Percentiles rank a stretch among this genome's conserved stretches.
Evolutionary conservation across 2,113 vertebrate genomes (phyloP).

Genomic region (Chamaetylas fuelleborni): DNA sequence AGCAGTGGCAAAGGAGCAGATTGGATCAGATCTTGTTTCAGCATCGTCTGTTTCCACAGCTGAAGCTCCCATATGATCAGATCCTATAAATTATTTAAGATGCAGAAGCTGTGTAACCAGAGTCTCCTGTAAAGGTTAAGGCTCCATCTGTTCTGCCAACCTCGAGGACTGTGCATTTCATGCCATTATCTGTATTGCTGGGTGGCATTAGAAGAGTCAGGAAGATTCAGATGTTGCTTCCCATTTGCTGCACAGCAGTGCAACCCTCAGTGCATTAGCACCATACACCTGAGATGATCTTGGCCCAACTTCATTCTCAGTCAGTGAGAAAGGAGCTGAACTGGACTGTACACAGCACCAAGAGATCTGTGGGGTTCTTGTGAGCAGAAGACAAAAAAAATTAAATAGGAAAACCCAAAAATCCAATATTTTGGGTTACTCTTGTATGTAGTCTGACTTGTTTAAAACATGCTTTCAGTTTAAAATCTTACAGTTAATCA

Average conservation of each 20-base stretch:
- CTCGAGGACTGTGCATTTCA: conserved; percentile 53
- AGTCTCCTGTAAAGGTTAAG: conserved; percentile 67
- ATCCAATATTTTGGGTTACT: neutral
- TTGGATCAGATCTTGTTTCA: conserved; percentile 73
- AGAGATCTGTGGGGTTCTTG: neutral
- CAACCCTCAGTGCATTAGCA: neutral
- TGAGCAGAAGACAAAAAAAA: neutral
- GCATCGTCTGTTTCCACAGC: conserved; percentile 68
- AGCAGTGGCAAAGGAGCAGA: conserved; percentile 66
- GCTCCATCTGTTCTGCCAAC: conserved; percentile 63
- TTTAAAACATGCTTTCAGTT: neutral
- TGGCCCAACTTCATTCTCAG: neutral
- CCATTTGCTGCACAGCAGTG: conserved; percentile 25
- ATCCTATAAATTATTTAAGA: conserved; percentile 75
- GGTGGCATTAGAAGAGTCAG: conserved; percentile 45
- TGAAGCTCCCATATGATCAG: conserved; percentile 68
- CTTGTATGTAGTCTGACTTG: neutral
- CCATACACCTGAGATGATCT: neutral
- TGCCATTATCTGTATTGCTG: conserved; percentile 25
- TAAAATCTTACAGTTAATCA: neutral
- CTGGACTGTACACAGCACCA: neutral
- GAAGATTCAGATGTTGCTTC: conserved; percentile 29
- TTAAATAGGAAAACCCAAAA: neutral
- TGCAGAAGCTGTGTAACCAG: conserved; percentile 62
- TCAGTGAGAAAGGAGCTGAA: neutral